These are phyloP conservation scores for Macaria notata DNA, from an alignment of 2,888 invertebrate genomes.

Conservation along the genomic window DNA sequence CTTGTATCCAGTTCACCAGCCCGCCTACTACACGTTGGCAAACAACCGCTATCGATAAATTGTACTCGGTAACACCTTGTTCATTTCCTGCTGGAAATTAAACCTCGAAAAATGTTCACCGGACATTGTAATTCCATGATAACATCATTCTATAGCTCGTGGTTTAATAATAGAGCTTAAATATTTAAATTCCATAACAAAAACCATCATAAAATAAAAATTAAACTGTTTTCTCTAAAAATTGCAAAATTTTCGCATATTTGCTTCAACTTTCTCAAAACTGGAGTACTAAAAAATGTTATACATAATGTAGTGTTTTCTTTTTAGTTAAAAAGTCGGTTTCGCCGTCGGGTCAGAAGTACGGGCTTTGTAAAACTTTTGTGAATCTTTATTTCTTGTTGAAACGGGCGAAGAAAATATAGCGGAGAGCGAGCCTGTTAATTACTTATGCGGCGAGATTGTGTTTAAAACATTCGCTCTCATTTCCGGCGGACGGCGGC, in stretches of 20 bases:
- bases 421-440: slow-evolving; percentile 13
- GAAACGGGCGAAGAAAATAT: slow-evolving; percentile 5
- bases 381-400: slow-evolving; percentile 1
- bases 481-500: slow-evolving; percentile 26
- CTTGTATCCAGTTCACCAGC: slow-evolving; percentile 2
- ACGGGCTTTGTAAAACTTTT: slow-evolving; percentile 5
- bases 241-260: too few species aligned
- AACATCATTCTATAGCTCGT: background rate
- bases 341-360: background rate
- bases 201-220: too few species aligned
- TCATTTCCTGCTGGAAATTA: slow-evolving; percentile 53
- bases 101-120: slow-evolving; percentile 29
- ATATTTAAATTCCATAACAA: too few species aligned
- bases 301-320: slow-evolving; percentile 3
- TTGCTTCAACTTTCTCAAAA: slow-evolving; percentile 1
- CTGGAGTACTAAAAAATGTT: slow-evolving; percentile 3
- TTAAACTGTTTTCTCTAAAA: too few species aligned
- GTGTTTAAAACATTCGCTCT: slow-evolving; percentile 22
- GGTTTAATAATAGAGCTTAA: too few species aligned
- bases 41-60: slow-evolving; percentile 46
- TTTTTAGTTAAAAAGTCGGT: slow-evolving; percentile 2
- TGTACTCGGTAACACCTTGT: slow-evolving; percentile 37
- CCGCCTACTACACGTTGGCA: slow-evolving; percentile 18
- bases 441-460: slow-evolving; percentile 20
- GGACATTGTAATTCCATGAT: background rate